Evolutionary conservation across 2,888 invertebrate species (phyloP), one percentile per base, ranked within the genome.

Genomic region (Campoletis raptor): DNA sequence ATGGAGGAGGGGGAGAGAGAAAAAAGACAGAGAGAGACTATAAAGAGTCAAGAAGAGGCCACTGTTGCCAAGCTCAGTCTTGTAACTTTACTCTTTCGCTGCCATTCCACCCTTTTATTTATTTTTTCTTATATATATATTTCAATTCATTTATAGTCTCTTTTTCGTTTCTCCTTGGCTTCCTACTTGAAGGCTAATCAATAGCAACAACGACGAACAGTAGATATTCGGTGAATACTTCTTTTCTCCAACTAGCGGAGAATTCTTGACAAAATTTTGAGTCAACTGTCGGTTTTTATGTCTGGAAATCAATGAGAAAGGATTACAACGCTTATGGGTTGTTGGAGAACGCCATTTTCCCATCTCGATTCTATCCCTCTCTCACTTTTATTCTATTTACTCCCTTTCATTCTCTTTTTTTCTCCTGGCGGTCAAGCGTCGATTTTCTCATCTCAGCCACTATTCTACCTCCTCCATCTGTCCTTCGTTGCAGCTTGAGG

Each of bases 21-120:
- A 61, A 61, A 61, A 61, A 61, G 61, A 61, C 30, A 45, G 69
- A 70, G 81, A 81, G 67, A 61, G 72, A 80, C 61, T 85, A 61
- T 42, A 82, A 77, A 84, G 84, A 84, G 88, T 83, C 85, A 84
- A 89, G 89, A 89, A 90, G 90, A 90, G 89, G 91, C 91, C 90
- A 92, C 92, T 91, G 92, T 92, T 92, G 92, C 92, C 90, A 92
- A 88, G 91, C 89, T 81, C 86, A 88, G 57, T 86, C 77, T 54
- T 73, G 85, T 67, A 30, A 83, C 80, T 86, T 64, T 21, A 61
- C 69, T 74, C 57, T 76, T 69, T 84, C 61, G 18, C 15, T 24
- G 30, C 52, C 37, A 79, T 74, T 76, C 73, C 66, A 40, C 80
- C 82, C 82, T 74, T 77, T 83, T 69, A 80, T 80, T 79, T 42